Conservation (phyloP, 2,113 vertebrate genomes). For the Larimichthys crocea region DNA sequence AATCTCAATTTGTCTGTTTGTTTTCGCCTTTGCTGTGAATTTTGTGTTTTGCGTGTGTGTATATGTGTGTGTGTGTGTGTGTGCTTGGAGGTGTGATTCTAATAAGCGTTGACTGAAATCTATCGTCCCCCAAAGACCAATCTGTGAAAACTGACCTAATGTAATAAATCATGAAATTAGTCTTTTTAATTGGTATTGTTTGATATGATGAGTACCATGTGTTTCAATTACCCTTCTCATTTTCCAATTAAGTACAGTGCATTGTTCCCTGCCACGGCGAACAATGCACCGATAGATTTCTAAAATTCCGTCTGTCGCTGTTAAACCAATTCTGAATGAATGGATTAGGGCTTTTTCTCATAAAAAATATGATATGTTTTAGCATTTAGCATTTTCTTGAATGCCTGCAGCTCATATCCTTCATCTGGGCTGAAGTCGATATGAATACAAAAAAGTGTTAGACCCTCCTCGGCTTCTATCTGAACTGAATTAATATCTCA, state of each 20-base stretch:
- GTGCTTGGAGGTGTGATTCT: slow-evolving; percentile 31
- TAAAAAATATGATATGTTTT: not conserved
- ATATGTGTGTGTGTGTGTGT: slow-evolving; percentile 14
- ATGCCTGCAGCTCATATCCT: not conserved
- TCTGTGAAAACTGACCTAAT: slow-evolving; percentile 68
- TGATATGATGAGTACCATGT: slow-evolving; percentile 71
- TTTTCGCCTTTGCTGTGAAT: slow-evolving; percentile 11
- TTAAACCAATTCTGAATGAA: slow-evolving; percentile 5
- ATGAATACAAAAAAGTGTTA: not conserved
- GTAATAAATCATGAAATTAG: slow-evolving; percentile 75
- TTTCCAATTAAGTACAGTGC: slow-evolving; percentile 62
- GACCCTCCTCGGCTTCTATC: not conserved
- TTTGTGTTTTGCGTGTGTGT: not conserved
- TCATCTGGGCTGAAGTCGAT: not conserved
- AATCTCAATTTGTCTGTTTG: slow-evolving; percentile 20
- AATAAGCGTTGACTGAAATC: slow-evolving; percentile 47
- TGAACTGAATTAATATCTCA: not conserved
- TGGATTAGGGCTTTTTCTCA: not conserved
- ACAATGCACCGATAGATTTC: slow-evolving; percentile 51
- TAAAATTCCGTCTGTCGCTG: slow-evolving; percentile 3
- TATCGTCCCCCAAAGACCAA: slow-evolving; percentile 56
- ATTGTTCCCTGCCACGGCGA: slow-evolving; percentile 52
- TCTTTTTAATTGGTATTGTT: slow-evolving; percentile 75
- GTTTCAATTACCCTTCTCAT: slow-evolving; percentile 72
- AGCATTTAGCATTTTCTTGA: not conserved